Evolutionary conservation across 2,888 invertebrate genomes (phyloP), one percentile per base, ranked within the genome.

Genomic region (Lepeophtheirus nordmannii): DNA sequence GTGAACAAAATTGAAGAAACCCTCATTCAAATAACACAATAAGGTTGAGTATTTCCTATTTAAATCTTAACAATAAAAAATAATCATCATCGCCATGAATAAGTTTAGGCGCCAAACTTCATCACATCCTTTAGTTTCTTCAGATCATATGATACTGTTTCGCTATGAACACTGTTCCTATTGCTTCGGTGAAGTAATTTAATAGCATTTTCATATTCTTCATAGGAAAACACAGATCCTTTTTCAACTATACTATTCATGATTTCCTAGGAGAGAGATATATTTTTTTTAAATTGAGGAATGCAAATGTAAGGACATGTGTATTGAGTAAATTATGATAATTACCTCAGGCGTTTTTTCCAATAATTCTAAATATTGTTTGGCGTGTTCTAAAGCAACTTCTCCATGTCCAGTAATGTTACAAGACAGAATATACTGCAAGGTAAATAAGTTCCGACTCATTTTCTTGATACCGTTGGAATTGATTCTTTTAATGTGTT

Each of bases 161-260:
- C 73, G 60, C 73, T 73, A 53, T 73, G 70, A 30, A 72, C 67
- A 23, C 71, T 72, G 56, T 74, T 73, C 38, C 75, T 71, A 60
- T 78, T 77, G 80, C 82, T 74, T 80, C 84, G 72, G 81, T 87
- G 73, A 82, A 86, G 73, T 70, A 90, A 80, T 72, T 87, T 85
- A 73, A 91, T 81, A 46, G 89, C 86, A 75, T 88, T 87, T 74
- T 86, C 82, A 74, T 93, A 90, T 75, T 94, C 92, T 72, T 88
- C 78, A 75, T 89, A 87, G 0, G 86, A 85, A 76, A 89, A 92
- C 74, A 87, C 85, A 0, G 89, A 83, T 1, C 93, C 92, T 71
- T 87, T 86, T 75, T 92, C 91, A 60, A 89, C 81, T 12, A 93
- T 84, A 39, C 82, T 81, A 69, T 84, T 84, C 68, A 93, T 80